Evolutionary conservation across 2,797 vertebrate genomes (phyloP), one percentile per base, ranked within the genome.

Genomic region (Alca torda): DNA sequence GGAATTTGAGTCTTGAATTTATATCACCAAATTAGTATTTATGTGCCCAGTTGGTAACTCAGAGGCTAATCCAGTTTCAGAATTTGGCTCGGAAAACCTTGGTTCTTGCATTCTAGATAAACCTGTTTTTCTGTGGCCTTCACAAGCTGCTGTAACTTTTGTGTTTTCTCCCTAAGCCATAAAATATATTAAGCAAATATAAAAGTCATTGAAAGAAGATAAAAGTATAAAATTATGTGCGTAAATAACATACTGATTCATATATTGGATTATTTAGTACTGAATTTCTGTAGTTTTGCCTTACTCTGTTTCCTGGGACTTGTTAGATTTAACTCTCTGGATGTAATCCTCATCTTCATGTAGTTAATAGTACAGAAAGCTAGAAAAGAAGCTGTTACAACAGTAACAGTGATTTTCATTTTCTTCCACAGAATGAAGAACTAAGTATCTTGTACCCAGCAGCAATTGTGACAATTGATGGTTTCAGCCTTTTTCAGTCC

Each of bases 401-500:
- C 17, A 41, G 16, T 46, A 39, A 70, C 43, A 65, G 30, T 67
- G 37, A 53, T 74, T 31, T 25, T 84, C 8, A 33, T 84, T 79
- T 96, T 93, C n/a, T 76, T 68, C n/a, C 59, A 41, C 74, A 99
- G 99, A 99, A 99, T 64, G 99, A 99, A 98, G 99, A 99, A 84
- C 92, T 99, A 84, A 99, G 99, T 87, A 99, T 99, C 95, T 98
- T 99, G 51, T 99, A 99, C 90, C 99, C 99, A 50, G 98, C 98
- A 76, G 99, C 99, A 79, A 98, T 99, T 97, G 99, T 99, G 93
- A 99, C 99, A 72, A 99, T 99, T 37, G 99, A 99, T 86, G 99
- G 99, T 87, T 99, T 99, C 98, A 99, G 99, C 96, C 99, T 99
- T 92, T 99, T 99, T 91, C 99, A 99, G 97, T 99, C 99, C 45